A percentile compares a stretch with the other conserved stretches of the same genome.
Conservation (phyloP, 2,113 vertebrate species). For the Nestor notabilis region DNA sequence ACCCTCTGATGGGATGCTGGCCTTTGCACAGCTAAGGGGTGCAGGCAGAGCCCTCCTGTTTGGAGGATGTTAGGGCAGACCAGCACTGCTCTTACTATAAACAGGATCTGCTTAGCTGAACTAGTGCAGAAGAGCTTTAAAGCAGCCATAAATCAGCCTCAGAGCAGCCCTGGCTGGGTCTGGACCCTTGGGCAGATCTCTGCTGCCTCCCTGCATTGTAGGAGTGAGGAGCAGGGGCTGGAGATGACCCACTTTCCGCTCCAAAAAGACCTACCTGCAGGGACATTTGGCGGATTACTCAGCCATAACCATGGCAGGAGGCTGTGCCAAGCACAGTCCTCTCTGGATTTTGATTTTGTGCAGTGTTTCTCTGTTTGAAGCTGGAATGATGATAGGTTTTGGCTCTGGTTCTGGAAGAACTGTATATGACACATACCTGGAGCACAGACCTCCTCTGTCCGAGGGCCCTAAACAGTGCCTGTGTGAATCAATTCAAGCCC, state of each 20-base stretch:
- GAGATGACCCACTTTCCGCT: not conserved
- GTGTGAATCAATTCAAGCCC: not conserved
- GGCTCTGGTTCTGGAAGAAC: not conserved
- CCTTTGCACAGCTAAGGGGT: not conserved
- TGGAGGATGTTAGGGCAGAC: not conserved
- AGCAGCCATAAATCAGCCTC: not conserved
- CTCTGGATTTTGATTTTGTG: not conserved
- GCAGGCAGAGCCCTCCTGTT: not conserved
- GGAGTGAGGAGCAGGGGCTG: not conserved
- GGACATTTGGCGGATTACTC: not conserved
- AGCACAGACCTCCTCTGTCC: not conserved
- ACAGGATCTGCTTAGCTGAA: not conserved
- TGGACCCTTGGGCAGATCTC: not conserved
- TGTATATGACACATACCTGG: not conserved
- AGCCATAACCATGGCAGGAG: not conserved
- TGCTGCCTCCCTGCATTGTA: not conserved
- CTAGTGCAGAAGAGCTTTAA: not conserved
- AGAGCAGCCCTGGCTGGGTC: not conserved
- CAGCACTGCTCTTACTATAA: not conserved
- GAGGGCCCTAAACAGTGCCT: not conserved
- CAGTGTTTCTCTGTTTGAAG: not conserved
- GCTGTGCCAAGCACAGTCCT: not conserved
- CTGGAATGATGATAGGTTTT: not conserved
- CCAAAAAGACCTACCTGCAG: not conserved
- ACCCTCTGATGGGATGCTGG: not conserved